A percentile compares a stretch with the other conserved stretches of the same genome.
Conservation (phyloP, 1,140 invertebrate species). For the Drosophila navojoa region DNA sequence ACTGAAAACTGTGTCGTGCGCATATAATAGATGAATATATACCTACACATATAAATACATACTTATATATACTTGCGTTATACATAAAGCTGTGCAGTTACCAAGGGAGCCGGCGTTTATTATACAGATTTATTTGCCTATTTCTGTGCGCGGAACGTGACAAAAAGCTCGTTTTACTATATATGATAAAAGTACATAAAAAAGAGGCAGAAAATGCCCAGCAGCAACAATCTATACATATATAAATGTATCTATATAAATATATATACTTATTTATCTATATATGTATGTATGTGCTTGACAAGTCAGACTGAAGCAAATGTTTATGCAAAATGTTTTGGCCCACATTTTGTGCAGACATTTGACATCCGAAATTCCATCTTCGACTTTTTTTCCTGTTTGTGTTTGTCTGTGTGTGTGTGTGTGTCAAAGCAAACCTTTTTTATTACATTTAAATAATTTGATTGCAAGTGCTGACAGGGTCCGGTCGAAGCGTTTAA, state of each 20-base stretch:
- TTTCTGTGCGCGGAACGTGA: slow-evolving; percentile 77
- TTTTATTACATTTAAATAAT: slow-evolving; percentile 82
- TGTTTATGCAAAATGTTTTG: slow-evolving; percentile 59
- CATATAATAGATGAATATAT: slow-evolving; percentile 6
- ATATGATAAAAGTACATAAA: slow-evolving; percentile 27
- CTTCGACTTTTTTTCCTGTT: slow-evolving; percentile 3
- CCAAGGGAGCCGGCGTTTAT: slow-evolving; percentile 57
- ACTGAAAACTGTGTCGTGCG: slow-evolving; percentile 59
- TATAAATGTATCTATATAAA: slow-evolving; percentile 10
- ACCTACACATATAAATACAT: slow-evolving; percentile 20
- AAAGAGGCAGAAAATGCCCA: slow-evolving; percentile 15
- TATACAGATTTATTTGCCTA: slow-evolving; percentile 77
- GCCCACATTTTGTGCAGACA: slow-evolving; percentile 56
- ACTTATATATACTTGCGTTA: background rate
- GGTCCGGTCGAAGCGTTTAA: slow-evolving; percentile 60
- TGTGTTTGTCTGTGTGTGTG: slow-evolving; percentile 3
- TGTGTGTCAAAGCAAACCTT: slow-evolving; percentile 58
- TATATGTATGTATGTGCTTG: slow-evolving; percentile 8
- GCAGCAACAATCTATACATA: slow-evolving; percentile 30
- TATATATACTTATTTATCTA: slow-evolving; percentile 12
- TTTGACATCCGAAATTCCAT: slow-evolving; percentile 52
- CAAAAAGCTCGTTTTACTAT: slow-evolving; percentile 70
- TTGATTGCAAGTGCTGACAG: slow-evolving; percentile 67
- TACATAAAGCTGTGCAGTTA: slow-evolving; percentile 48
- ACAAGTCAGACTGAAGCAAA: slow-evolving; percentile 28